Percentiles rank a stretch among this genome's conserved stretches.
phyloP scores from a whole-genome alignment of 30 jellyfish, hydroid and myxozoan species.

The Hydractinia symbiolongicarpus region DNA sequence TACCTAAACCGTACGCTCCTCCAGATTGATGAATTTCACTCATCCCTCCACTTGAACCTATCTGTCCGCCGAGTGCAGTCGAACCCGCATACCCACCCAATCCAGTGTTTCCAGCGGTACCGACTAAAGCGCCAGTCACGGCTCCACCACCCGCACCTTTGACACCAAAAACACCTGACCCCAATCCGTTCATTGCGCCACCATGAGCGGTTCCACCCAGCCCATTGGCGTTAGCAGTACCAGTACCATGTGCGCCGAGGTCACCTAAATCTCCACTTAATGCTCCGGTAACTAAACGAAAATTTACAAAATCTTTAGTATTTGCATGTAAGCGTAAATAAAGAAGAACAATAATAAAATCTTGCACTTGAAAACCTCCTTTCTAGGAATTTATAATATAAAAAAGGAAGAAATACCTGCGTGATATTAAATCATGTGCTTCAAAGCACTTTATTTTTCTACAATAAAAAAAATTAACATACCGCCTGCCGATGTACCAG shows the following conservation, averaged over 20 bases:
- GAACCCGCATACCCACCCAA: constrained; percentile 93
- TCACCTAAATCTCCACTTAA: constrained; percentile 93
- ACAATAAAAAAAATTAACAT: not conserved
- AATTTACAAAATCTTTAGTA: not conserved
- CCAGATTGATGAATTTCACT: constrained; percentile 50
- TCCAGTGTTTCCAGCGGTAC: constrained; percentile 81
- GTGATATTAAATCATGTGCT: not conserved
- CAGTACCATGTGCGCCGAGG: constrained; percentile 92
- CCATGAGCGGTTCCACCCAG: constrained; percentile 92
- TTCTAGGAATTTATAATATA: not conserved
- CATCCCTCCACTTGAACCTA: constrained; percentile 68
- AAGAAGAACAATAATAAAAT: too few relatives aligned
- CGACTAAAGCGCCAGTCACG: constrained; percentile 68
- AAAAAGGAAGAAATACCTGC: not conserved
- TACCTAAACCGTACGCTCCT: constrained; percentile 89
- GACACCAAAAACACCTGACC: constrained; percentile 86
- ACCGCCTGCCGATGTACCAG: constrained; percentile 87
- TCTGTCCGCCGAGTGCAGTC: constrained; percentile 86
- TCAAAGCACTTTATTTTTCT: not conserved
- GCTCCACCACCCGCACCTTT: constrained; percentile 98
- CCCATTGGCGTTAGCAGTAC: constrained; percentile 89
- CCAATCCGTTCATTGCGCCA: constrained; percentile 89
- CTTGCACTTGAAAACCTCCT: not conserved
- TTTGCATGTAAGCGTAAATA: too few relatives aligned
- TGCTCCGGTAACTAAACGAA: constrained; percentile 46